Percentiles rank a stretch among this genome's conserved stretches.
phyloP scores from a whole-genome alignment of 2,797 vertebrate genomes.

The Melanotaenia maccullochi region DNA sequence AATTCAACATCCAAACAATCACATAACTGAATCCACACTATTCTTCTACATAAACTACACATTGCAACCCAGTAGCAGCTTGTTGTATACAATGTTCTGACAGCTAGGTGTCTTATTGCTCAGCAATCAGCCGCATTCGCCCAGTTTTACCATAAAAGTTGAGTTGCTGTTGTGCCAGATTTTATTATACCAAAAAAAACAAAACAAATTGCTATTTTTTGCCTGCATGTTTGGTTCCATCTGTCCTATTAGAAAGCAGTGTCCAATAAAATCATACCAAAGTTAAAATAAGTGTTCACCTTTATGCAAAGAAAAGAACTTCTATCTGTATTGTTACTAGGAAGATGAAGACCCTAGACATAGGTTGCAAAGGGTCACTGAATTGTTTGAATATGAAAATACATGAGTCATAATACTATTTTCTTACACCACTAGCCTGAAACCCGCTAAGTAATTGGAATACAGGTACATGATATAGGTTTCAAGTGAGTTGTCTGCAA shows the following conservation, averaged over 20 bases:
- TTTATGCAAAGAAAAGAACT: too few species aligned
- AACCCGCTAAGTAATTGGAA: neutral
- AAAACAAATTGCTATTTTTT: too few species aligned
- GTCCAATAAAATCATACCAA: too few species aligned
- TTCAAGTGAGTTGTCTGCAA: neutral
- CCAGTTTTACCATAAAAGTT: neutral
- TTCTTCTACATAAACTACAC: neutral
- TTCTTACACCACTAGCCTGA: neutral
- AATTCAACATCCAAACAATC: neutral
- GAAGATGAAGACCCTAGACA: too few species aligned
- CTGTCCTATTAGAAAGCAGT: too few species aligned
- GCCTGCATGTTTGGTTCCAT: too few species aligned
- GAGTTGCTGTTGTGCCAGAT: neutral
- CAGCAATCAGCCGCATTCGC: neutral
- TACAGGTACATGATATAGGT: neutral
- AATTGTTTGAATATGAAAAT: too few species aligned
- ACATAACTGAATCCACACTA: neutral
- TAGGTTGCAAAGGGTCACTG: too few species aligned
- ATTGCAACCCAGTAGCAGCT: neutral
- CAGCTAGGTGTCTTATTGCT: neutral
- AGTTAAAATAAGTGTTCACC: neutral
- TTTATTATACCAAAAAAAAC: neutral
- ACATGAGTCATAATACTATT: neutral
- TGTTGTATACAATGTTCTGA: neutral
- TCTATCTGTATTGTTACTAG: too few species aligned